A percentile compares a stretch with the other conserved stretches of the same genome.
phyloP scores from a whole-genome alignment of 2,113 vertebrate species.

The Sylvia atricapilla region DNA sequence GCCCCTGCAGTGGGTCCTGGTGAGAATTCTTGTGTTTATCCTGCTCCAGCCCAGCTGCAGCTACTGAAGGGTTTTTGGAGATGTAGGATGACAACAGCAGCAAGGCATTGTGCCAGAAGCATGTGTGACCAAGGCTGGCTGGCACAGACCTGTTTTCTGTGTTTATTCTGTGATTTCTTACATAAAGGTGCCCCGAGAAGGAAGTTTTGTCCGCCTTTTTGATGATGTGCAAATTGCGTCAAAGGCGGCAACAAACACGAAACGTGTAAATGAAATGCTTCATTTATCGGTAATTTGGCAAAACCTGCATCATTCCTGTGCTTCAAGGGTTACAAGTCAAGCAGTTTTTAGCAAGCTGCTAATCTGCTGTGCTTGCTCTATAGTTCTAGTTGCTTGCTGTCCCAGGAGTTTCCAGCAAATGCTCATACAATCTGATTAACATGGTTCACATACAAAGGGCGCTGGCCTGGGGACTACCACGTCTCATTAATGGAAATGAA shows the following conservation, averaged over 20 bases:
- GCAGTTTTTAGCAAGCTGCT: constrained; percentile 68
- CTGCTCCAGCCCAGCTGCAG: not conserved
- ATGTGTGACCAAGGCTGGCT: not conserved
- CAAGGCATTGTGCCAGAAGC: not conserved
- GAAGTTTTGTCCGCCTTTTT: not conserved
- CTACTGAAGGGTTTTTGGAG: not conserved
- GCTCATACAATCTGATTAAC: constrained; percentile 73
- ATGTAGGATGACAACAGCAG: not conserved
- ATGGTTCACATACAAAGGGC: constrained; percentile 64
- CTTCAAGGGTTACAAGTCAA: constrained; percentile 72
- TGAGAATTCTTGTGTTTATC: not conserved
- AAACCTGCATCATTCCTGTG: not conserved
- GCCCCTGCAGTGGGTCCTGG: not conserved
- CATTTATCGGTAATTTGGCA: not conserved
- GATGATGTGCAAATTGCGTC: not conserved
- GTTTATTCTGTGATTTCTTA: not conserved
- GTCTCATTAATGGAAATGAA: constrained; percentile 71
- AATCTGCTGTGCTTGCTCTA: constrained; percentile 61
- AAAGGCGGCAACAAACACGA: not conserved
- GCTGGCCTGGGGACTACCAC: constrained; percentile 64
- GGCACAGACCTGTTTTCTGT: not conserved
- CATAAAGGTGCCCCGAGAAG: not conserved
- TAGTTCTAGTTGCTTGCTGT: constrained; percentile 49
- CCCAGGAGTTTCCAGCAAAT: constrained; percentile 65
- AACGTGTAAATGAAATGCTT: not conserved